A percentile compares a stretch with the other conserved stretches of the same genome.
Evolutionary conservation across 2,888 invertebrate genomes (phyloP).

Genomic region (Lypha dubia): DNA sequence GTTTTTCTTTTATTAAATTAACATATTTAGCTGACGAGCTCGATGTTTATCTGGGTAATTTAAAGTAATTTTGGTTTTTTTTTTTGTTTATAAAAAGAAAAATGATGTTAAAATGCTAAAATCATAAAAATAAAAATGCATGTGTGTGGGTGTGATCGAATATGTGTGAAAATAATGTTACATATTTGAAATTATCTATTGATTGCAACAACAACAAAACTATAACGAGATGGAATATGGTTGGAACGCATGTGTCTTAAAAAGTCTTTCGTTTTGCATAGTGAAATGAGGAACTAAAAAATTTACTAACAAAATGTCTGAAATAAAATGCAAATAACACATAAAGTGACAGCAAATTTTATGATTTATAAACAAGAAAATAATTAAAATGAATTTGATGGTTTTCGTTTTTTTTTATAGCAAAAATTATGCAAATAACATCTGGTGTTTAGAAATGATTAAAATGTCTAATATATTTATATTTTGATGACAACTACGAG

Average conservation of each 20-base stretch:
- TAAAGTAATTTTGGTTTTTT: slow-evolving; percentile 54
- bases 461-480: not conserved
- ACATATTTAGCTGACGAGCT: slow-evolving; percentile 35
- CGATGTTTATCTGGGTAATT: slow-evolving; percentile 64
- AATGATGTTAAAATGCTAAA: slow-evolving; percentile 8
- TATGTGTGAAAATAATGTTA: slow-evolving; percentile 39
- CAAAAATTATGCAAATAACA: not conserved
- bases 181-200: not conserved
- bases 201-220: not conserved
- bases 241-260: slow-evolving; percentile 36
- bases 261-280: slow-evolving; percentile 44
- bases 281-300: slow-evolving; percentile 33
- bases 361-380: not conserved
- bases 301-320: not conserved
- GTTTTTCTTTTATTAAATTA: not conserved
- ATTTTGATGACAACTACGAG: not conserved
- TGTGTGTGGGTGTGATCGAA: slow-evolving; percentile 20
- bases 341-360: not conserved
- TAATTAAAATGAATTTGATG: not conserved
- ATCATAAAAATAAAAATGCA: not conserved
- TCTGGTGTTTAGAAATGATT: not conserved
- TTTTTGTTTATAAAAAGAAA: slow-evolving; percentile 35
- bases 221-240: not conserved
- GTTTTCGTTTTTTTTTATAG: not conserved
- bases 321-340: not conserved